Conservation (phyloP, 2,113 vertebrate species). For the Clarias gariepinus region DNA sequence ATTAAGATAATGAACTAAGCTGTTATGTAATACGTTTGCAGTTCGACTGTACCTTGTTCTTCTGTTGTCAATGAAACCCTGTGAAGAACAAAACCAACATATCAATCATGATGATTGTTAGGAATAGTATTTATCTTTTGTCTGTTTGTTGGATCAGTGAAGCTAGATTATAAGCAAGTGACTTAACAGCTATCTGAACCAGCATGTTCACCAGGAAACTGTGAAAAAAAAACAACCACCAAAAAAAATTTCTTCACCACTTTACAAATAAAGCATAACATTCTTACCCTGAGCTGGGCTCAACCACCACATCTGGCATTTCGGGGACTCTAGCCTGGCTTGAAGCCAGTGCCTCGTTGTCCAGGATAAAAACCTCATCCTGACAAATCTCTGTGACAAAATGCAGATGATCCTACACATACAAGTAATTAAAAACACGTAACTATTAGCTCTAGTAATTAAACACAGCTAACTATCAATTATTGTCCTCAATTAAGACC, state of each 20-base stretch:
- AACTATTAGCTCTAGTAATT: neutral
- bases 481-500: conserved; percentile 14
- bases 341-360: conserved; percentile 79
- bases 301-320: conserved; percentile 95
- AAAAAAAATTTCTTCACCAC: neutral
- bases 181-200: neutral
- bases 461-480: neutral
- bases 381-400: conserved; percentile 98
- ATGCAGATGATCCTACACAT: conserved; percentile 91
- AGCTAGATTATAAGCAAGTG: neutral
- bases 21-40: neutral
- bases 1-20: neutral
- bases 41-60: conserved; percentile 67
- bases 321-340: conserved; percentile 75
- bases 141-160: neutral
- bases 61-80: conserved; percentile 67
- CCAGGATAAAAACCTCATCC: conserved; percentile 96
- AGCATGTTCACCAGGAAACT: neutral
- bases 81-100: conserved; percentile 17
- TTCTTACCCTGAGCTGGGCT: conserved; percentile 83
- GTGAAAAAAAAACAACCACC: neutral
- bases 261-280: neutral
- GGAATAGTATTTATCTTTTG: neutral
- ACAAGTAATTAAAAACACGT: neutral
- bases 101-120: neutral